Conservation (phyloP, 2,113 vertebrate species). For the Hymenochirus boettgeri region DNA sequence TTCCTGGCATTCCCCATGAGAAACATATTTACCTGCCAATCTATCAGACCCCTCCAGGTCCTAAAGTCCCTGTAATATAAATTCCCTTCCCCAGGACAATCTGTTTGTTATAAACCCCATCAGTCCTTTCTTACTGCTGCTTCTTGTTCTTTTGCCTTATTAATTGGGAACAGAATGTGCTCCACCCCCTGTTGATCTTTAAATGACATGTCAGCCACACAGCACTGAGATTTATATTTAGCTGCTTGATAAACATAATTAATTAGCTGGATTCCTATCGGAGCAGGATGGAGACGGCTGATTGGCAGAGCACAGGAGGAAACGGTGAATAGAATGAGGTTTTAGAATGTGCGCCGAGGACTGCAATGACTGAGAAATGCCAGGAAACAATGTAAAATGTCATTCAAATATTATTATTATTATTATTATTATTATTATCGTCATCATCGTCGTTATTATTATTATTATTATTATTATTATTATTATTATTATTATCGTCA, state of each 20-base stretch:
- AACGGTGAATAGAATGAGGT: neutral
- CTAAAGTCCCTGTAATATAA: too few relatives aligned
- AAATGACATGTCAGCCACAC: conserved; percentile 30
- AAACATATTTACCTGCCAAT: too few relatives aligned
- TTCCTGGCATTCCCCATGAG: too few relatives aligned
- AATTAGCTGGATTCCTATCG: conserved; percentile 19
- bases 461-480: too few relatives aligned
- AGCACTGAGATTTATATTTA: conserved; percentile 37
- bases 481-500: too few relatives aligned
- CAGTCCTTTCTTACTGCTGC: neutral
- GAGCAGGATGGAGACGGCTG: conserved; percentile 15
- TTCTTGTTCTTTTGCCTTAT: neutral
- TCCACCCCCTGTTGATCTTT: conserved; percentile 26
- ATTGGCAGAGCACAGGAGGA: neutral
- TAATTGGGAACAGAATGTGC: conserved; percentile 18
- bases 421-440: too few relatives aligned
- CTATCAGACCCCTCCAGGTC: too few relatives aligned
- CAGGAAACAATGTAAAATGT: too few relatives aligned
- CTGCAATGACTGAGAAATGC: neutral
- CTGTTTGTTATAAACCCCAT: neutral
- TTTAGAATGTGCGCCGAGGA: neutral
- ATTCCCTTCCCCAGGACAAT: neutral
- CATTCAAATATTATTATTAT: too few relatives aligned
- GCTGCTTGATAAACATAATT: conserved; percentile 33
- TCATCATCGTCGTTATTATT: too few relatives aligned